Evolutionary conservation across 35 echinoderm and acorn worm species (phyloP).

Genomic region (Heliocidaris erythrogramma): DNA sequence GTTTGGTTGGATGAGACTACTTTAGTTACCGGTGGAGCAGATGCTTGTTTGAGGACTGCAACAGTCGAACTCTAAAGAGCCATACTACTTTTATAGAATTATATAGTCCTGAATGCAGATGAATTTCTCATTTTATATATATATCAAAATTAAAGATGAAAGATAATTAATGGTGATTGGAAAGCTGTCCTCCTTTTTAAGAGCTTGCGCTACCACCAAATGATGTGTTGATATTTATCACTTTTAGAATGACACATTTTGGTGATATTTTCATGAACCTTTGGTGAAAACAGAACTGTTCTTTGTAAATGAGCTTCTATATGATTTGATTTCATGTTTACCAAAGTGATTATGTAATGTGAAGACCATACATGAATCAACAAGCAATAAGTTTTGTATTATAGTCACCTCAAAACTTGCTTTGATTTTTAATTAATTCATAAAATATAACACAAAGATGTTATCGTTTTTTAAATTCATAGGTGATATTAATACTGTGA

Average conservation of each 20-base stretch:
- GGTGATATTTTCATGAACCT: neutral
- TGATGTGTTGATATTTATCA: neutral
- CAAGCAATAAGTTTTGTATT: neutral
- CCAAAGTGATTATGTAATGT: neutral
- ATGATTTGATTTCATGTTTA: neutral
- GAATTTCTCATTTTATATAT: neutral
- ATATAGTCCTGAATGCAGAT: neutral
- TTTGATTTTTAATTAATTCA: too few species aligned
- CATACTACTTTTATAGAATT: neutral
- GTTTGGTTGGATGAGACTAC: neutral
- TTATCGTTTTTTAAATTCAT: too few species aligned
- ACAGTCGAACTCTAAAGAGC: neutral
- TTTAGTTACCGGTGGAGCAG: neutral
- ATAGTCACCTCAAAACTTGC: neutral
- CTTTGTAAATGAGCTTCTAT: neutral
- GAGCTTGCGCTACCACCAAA: too few species aligned
- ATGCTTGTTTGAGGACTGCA: neutral
- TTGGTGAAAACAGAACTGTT: neutral
- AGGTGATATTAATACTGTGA: too few species aligned
- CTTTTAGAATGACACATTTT: neutral
- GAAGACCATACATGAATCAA: neutral
- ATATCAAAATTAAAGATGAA: too few species aligned
- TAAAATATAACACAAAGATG: too few species aligned
- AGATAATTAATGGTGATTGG: neutral
- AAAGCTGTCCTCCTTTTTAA: neutral